Evolutionary conservation across 2,113 vertebrate genomes (phyloP).

Genomic region (Hepsetus odoe): DNA sequence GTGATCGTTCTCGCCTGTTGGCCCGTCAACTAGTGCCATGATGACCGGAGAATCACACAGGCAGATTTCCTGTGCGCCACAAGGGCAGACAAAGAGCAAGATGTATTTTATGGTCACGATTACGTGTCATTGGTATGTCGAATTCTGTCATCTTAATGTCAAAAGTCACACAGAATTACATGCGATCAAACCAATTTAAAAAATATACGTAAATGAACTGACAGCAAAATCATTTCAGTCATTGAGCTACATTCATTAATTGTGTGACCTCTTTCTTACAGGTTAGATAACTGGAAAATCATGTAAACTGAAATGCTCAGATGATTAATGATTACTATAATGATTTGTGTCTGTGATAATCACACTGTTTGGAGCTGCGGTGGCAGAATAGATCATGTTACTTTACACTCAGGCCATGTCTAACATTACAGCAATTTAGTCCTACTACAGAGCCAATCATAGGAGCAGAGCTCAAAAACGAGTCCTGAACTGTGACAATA

Average conservation of each 20-base stretch:
- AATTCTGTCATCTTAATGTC: background rate
- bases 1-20: slow-evolving; percentile 93
- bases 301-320: no score
- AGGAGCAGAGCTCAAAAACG: no score
- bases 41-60: slow-evolving; percentile 90
- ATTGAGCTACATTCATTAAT: background rate
- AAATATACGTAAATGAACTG: background rate
- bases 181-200: background rate
- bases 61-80: slow-evolving; percentile 87
- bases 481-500: no score
- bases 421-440: no score
- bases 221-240: background rate
- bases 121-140: background rate
- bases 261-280: background rate
- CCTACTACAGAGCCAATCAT: no score
- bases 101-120: background rate
- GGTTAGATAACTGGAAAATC: no score
- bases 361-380: no score
- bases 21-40: slow-evolving; percentile 94
- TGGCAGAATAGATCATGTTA: no score
- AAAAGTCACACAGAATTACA: background rate
- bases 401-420: no score
- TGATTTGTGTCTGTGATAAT: no score
- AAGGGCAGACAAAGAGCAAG: background rate
- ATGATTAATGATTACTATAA: no score